A percentile compares a stretch with the other conserved stretches of the same genome.
Evolutionary conservation across 1,140 invertebrate genomes (phyloP).

Genomic region (Macrobrachium nipponense): DNA sequence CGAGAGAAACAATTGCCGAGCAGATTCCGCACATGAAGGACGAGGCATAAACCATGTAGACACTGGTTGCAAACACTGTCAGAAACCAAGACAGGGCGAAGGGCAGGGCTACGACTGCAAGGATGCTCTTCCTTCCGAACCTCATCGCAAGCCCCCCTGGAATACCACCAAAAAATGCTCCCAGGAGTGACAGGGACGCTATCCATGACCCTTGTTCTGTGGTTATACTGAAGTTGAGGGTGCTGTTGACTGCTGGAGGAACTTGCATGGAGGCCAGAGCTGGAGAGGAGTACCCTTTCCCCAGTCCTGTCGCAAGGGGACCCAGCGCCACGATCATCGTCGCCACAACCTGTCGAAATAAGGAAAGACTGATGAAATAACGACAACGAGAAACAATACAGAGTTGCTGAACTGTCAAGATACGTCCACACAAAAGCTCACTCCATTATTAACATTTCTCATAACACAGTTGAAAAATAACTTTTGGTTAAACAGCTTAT

Average conservation of each 20-base stretch:
- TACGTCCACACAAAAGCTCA: background rate
- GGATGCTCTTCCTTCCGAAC: constrained; percentile 77
- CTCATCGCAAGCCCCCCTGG: constrained; percentile 80
- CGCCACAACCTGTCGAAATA: constrained; percentile 76
- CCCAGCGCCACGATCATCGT: constrained; percentile 84
- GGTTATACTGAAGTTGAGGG: constrained; percentile 70
- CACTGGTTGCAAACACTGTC: constrained; percentile 79
- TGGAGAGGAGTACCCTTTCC: constrained; percentile 86
- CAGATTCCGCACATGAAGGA: constrained; percentile 84
- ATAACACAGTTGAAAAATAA: too few species aligned
- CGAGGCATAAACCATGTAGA: constrained; percentile 81
- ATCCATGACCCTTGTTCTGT: constrained; percentile 86
- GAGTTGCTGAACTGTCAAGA: background rate
- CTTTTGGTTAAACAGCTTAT: too few species aligned
- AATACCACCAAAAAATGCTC: constrained; percentile 82
- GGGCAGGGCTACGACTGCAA: constrained; percentile 78
- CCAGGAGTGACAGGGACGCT: constrained; percentile 81
- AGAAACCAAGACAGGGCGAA: constrained; percentile 83
- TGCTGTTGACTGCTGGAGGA: constrained; percentile 67
- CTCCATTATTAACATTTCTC: background rate
- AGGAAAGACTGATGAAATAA: background rate
- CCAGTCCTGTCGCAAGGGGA: constrained; percentile 82
- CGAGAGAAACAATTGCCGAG: constrained; percentile 82
- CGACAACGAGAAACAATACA: background rate
- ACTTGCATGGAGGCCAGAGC: constrained; percentile 85